Base-by-base conservation (phyloP, 2,113 vertebrate species). In the Gavia stellata region DNA sequence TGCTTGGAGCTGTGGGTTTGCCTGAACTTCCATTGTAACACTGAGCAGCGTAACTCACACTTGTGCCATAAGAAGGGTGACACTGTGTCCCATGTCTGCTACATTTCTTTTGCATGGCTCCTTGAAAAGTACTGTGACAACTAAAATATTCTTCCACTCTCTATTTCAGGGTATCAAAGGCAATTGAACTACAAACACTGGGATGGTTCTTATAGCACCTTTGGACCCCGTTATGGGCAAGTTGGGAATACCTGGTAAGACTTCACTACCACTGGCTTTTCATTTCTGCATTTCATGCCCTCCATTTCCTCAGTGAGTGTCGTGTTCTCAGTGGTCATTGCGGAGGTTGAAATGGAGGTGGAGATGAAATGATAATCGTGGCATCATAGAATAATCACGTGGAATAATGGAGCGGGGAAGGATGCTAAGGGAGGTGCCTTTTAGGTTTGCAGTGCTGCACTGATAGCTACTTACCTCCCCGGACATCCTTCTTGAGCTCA, bases 201-300 rank as follows among this genome's bases (percentile, higher is more conserved):
- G 0, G 97, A 98, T 50, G 99, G 99, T 10, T 98, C 98, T 47
- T 99, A 98, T 4, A 99, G 99, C 79, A 98, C 99, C 16, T 99
- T 99, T 96, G 98, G 99, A 49, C 58, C 97, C 4, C 47, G 0
- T 18, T 29, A 55, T 21, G 96, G 98, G 59, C 65, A 44, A 29
- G 24, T 18, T 2, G 98, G 98, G 15, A 99, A 99, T 45, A 99
- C 99, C 23, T 99, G 99, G 99, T 99, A 97, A 98, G 98, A 34
- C 8, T 45, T 81, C 50, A 34, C 23, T 65, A 59, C 26, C 33
- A 29, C 34, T 47, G 72, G 6, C 5, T 88, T 88, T 65, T 86
- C 1, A 0, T 36, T 91, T 65, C 44, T 56, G 16, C 31, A 70
- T 72, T 56, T 66, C 28, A 36, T 38, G 40, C 6, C 21, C 34